phyloP scores from a whole-genome alignment of 2,888 invertebrate species.

The Lasioglossum malachurum region DNA sequence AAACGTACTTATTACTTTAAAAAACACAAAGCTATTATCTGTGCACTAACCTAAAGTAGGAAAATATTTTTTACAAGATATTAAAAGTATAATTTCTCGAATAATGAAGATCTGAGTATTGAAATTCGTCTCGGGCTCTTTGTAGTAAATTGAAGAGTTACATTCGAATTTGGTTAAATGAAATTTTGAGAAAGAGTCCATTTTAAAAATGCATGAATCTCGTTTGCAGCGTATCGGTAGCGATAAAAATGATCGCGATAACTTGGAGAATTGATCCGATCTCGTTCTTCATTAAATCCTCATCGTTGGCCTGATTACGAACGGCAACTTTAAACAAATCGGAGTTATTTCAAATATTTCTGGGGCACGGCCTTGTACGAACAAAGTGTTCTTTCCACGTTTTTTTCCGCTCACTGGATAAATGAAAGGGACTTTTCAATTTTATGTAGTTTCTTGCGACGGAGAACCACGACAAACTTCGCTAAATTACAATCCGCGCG shows the following conservation, averaged over 20 bases:
- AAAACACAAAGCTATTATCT: background rate
- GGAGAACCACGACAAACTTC: background rate
- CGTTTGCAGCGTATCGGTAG: background rate
- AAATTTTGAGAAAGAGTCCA: background rate
- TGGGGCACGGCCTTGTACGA: conserved; percentile 30
- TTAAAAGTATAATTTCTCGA: background rate
- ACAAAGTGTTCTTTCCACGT: conserved; percentile 20
- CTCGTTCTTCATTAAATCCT: background rate
- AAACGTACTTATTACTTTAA: background rate
- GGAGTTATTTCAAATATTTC: conserved; percentile 40
- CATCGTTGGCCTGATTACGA: background rate
- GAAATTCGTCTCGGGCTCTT: background rate
- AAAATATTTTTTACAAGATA: background rate
- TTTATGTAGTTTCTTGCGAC: conserved; percentile 3
- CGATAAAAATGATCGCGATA: background rate
- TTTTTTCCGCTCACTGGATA: conserved; percentile 29
- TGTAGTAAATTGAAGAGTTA: background rate
- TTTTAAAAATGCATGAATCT: background rate
- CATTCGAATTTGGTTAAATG: background rate
- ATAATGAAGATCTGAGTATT: background rate
- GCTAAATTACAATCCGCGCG: background rate
- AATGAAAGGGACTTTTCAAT: conserved; percentile 41
- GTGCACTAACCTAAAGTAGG: background rate
- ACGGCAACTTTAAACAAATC: conserved; percentile 14
- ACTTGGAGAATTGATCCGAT: background rate